Evolutionary conservation across 2,888 invertebrate genomes (phyloP).

Genomic region (Apantesis nais): DNA sequence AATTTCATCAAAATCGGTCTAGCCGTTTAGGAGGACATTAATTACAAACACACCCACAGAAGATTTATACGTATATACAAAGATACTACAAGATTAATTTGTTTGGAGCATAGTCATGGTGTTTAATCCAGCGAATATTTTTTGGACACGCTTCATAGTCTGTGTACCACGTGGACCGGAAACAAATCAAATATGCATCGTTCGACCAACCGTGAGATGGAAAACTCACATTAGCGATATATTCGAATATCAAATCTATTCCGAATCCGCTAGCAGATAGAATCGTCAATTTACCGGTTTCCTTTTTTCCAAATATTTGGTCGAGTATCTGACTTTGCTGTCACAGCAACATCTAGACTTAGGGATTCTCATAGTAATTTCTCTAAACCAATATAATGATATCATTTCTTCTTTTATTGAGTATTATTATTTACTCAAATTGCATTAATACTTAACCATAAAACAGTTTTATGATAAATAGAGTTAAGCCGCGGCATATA

Average conservation of each 20-base stretch:
- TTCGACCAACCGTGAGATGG: slow-evolving; percentile 78
- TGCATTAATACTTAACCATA: slow-evolving; percentile 30
- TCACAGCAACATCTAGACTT: slow-evolving; percentile 36
- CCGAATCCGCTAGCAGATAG: slow-evolving; percentile 59
- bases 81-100: too few species aligned
- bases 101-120: too few species aligned
- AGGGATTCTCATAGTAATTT: slow-evolving; percentile 21
- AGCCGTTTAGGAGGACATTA: too few species aligned
- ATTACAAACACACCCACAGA: too few species aligned
- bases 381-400: slow-evolving; percentile 10
- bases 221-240: slow-evolving; percentile 75
- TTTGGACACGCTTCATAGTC: slow-evolving; percentile 65
- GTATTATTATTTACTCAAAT: slow-evolving; percentile 35
- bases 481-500: slow-evolving; percentile 31
- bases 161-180: slow-evolving; percentile 72
- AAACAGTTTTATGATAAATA: slow-evolving; percentile 38
- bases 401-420: slow-evolving; percentile 27
- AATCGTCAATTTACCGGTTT: slow-evolving; percentile 56
- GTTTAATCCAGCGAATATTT: slow-evolving; percentile 53
- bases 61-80: too few species aligned
- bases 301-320: slow-evolving; percentile 58
- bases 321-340: slow-evolving; percentile 49
- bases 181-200: slow-evolving; percentile 84
- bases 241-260: slow-evolving; percentile 66
- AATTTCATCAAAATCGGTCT: too few species aligned